These are phyloP conservation scores for Polydrusus tereticollis DNA, from an alignment of 2,888 invertebrate genomes.

Conservation along the genomic window DNA sequence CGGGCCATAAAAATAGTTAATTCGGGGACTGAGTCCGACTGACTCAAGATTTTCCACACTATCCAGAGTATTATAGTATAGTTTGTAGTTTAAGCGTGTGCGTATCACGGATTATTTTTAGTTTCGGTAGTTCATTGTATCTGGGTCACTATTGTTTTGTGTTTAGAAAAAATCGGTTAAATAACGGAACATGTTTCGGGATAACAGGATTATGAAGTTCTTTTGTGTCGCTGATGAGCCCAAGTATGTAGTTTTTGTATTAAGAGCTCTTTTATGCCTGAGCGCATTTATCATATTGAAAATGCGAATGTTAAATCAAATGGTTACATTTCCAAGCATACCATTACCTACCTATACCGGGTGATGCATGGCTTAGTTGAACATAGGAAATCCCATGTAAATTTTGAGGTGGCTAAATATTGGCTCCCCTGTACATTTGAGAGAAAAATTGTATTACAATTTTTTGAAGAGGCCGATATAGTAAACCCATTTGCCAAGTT, in stretches of 20 bases:
- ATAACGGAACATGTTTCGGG: constrained; percentile 37
- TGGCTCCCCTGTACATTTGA: too few relatives aligned
- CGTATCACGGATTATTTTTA: constrained; percentile 29
- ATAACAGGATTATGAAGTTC: constrained; percentile 38
- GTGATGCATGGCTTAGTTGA: too few relatives aligned
- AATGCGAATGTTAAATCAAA: too few relatives aligned
- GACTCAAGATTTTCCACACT: constrained; percentile 25
- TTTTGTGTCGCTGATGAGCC: constrained; percentile 48
- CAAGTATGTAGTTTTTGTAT: constrained; percentile 43
- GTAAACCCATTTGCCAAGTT: too few relatives aligned
- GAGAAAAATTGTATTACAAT: too few relatives aligned
- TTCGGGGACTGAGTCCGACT: too few relatives aligned
- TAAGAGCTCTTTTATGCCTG: neutral
- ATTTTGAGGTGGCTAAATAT: too few relatives aligned
- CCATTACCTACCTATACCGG: too few relatives aligned
- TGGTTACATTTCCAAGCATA: too few relatives aligned
- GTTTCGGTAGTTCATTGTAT: constrained; percentile 14
- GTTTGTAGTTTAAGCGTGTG: constrained; percentile 27
- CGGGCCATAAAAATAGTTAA: constrained; percentile 26
- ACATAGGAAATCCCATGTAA: too few relatives aligned
- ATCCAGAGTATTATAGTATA: constrained; percentile 41
- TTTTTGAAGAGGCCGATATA: too few relatives aligned
- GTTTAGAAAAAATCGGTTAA: neutral
- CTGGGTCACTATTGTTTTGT: constrained; percentile 23
- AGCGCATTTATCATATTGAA: neutral